Evolutionary conservation across 2,888 invertebrate species (phyloP).

Genomic region (Cryptocheilus praepositus): DNA sequence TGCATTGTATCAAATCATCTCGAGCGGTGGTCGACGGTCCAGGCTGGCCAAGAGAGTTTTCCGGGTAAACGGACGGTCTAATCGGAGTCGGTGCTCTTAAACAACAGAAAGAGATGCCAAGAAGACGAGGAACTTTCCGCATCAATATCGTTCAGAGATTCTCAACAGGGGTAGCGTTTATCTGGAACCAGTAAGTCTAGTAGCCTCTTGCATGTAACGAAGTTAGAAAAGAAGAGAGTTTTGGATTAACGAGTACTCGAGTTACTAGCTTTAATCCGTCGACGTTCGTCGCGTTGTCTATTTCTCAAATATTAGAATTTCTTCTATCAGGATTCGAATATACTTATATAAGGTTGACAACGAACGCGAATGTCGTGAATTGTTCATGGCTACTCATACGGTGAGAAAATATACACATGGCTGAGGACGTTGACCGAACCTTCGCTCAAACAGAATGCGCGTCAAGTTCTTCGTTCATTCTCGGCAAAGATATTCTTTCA

Average conservation of each 20-base stretch:
- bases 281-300: too few relatives aligned
- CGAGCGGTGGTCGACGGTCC: slow-evolving; percentile 47
- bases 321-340: too few relatives aligned
- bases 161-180: neutral
- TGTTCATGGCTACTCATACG: neutral
- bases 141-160: slow-evolving; percentile 29
- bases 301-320: too few relatives aligned
- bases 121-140: neutral
- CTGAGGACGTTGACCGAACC: neutral
- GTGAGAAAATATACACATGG: too few relatives aligned
- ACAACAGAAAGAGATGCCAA: slow-evolving; percentile 24
- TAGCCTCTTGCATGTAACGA: too few relatives aligned
- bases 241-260: too few relatives aligned
- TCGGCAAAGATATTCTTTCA: slow-evolving; percentile 1
- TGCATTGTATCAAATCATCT: slow-evolving; percentile 57
- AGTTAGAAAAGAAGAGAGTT: too few relatives aligned
- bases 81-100: slow-evolving; percentile 31
- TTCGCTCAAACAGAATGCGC: neutral
- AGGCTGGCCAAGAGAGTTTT: slow-evolving; percentile 37
- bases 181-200: too few relatives aligned
- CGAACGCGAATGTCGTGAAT: neutral
- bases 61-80: slow-evolving; percentile 46
- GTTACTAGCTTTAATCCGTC: too few relatives aligned
- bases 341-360: too few relatives aligned
- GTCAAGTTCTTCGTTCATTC: too few relatives aligned